phyloP scores from a whole-genome alignment of 2,113 vertebrate genomes.

The Scomber japonicus region DNA sequence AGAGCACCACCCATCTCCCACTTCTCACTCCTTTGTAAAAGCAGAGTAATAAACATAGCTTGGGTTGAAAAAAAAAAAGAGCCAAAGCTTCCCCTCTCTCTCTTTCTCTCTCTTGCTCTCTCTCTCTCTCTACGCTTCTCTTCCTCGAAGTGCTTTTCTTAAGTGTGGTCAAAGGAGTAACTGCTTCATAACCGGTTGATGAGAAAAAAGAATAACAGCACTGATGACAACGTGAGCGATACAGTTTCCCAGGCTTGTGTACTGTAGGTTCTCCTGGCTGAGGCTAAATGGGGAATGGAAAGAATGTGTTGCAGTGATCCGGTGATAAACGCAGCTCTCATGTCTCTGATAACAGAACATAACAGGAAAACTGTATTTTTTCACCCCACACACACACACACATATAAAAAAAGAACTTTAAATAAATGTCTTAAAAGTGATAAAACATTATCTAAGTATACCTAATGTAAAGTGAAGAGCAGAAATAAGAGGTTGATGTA shows the following conservation, averaged over 20 bases:
- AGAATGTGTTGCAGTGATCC: constrained; percentile 46
- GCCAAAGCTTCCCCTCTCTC: neutral
- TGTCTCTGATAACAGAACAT: constrained; percentile 22
- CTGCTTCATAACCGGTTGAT: neutral
- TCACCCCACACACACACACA: too few species aligned
- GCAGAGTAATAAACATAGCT: constrained; percentile 22
- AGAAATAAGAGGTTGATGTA: neutral
- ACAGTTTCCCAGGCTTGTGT: neutral
- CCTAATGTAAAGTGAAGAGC: neutral
- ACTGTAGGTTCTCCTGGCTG: neutral
- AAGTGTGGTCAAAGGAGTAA: neutral
- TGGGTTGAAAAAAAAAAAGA: neutral
- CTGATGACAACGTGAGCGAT: neutral
- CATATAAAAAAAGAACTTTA: neutral
- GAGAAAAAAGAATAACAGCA: neutral
- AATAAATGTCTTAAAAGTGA: neutral
- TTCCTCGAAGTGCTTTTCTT: neutral
- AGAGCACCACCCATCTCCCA: neutral
- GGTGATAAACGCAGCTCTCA: constrained; percentile 16
- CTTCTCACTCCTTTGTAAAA: constrained; percentile 46
- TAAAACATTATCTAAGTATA: neutral
- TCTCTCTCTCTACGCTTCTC: neutral
- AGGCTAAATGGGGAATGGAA: constrained; percentile 57
- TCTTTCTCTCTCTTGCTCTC: neutral
- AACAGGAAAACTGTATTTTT: neutral